A percentile compares a stretch with the other conserved stretches of the same genome.
phyloP scores from a whole-genome alignment of 2,888 invertebrate genomes.

The Congeria kusceri region DNA sequence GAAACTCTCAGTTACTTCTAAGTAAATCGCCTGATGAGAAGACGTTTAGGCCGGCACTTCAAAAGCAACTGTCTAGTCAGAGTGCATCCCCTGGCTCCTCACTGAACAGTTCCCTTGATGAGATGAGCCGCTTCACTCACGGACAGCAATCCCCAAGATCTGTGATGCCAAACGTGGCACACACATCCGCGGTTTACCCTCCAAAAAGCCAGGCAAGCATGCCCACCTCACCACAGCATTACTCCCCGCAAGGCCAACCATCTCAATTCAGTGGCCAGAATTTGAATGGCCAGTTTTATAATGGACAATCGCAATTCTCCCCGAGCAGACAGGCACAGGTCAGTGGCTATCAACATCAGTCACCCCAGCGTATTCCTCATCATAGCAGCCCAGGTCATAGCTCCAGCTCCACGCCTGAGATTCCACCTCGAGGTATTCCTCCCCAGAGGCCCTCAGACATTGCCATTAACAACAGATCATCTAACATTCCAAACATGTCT shows the following conservation, averaged over 20 bases:
- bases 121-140: slow-evolving; percentile 19
- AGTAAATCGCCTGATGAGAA: slow-evolving; percentile 25
- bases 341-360: not conserved
- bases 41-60: not conserved
- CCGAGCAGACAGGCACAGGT: not conserved
- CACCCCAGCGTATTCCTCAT: not conserved
- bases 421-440: slow-evolving; percentile 36
- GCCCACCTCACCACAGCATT: not conserved
- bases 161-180: not conserved
- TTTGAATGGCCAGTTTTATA: not conserved
- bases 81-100: slow-evolving; percentile 48
- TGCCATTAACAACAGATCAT: not conserved
- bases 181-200: not conserved
- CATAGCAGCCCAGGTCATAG: not conserved
- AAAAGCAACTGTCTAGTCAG: not conserved
- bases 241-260: not conserved
- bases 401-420: slow-evolving; percentile 11
- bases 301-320: not conserved
- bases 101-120: slow-evolving; percentile 50
- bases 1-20: slow-evolving; percentile 41
- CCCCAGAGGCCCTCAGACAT: slow-evolving; percentile 6
- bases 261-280: not conserved
- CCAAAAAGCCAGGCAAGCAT: too few species aligned
- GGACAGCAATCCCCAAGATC: slow-evolving; percentile 22
- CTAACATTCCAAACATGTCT: not conserved